These are phyloP conservation scores for Conger conger DNA, from an alignment of 2,113 vertebrate species.

Conservation along the genomic window DNA sequence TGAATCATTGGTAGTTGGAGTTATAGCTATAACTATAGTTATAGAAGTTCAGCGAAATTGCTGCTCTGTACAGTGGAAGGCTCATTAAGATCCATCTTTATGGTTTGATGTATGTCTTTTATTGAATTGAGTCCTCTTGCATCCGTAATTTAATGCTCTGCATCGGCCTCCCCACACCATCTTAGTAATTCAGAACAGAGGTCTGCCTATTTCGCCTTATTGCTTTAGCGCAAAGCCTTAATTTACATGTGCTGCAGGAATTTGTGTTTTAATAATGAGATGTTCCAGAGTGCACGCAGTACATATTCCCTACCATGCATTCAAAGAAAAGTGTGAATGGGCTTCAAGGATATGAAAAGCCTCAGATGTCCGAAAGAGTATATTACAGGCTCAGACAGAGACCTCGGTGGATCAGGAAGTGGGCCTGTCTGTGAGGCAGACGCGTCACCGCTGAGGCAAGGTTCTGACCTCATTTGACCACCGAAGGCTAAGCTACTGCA, in stretches of 20 bases:
- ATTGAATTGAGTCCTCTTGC: background rate
- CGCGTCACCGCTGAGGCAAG: constrained; percentile 37
- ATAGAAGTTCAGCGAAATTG: background rate
- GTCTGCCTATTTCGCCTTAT: background rate
- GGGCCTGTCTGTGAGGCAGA: constrained; percentile 37
- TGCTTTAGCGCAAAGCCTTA: background rate
- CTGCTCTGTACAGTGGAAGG: constrained; percentile 12
- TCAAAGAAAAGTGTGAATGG: background rate
- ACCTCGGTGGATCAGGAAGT: constrained; percentile 30
- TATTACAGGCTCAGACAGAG: constrained; percentile 18
- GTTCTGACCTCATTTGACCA: constrained; percentile 29
- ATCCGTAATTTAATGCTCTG: background rate
- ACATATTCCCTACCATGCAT: background rate
- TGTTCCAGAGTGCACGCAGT: no score
- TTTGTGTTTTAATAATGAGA: background rate
- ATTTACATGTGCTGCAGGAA: background rate
- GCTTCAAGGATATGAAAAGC: background rate
- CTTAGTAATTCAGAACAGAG: background rate
- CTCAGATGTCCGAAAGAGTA: no score
- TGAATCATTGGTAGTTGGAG: background rate
- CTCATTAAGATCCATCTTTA: constrained; percentile 29
- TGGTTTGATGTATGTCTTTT: background rate
- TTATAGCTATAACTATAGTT: background rate
- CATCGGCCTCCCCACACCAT: background rate
- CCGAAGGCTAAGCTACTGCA: no score